A percentile compares a stretch with the other conserved stretches of the same genome.
phyloP scores from a whole-genome alignment of 2,797 vertebrate genomes.

The Muraenolepis orangiensis region DNA sequence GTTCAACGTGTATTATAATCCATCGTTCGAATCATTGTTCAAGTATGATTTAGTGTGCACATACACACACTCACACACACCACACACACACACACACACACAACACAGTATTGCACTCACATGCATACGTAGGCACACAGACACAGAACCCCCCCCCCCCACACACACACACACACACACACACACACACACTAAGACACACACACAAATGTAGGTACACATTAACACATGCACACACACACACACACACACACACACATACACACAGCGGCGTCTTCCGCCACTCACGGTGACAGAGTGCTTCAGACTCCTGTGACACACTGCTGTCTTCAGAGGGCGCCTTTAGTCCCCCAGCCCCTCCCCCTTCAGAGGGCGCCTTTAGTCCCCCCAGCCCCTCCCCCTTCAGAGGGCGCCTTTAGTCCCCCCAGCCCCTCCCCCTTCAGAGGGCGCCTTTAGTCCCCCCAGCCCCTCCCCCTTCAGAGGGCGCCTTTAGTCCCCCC shows the following conservation, averaged over 20 bases:
- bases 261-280: neutral
- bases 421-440: neutral
- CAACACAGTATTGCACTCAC: neutral
- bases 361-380: no score
- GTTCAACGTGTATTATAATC: neutral
- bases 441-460: no score
- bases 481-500: no score
- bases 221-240: conserved; percentile 3
- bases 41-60: neutral
- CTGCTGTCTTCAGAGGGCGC: neutral
- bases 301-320: neutral
- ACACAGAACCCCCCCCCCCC: no score
- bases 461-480: neutral
- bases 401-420: no score
- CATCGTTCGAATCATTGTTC: neutral
- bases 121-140: neutral
- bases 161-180: neutral
- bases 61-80: neutral
- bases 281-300: neutral
- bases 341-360: neutral
- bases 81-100: no score
- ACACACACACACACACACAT: neutral
- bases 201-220: conserved; percentile 9
- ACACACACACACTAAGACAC: no score
- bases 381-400: neutral